Evolutionary conservation across 2,797 vertebrate genomes (phyloP).

Genomic region (Enteromius treurensis): DNA sequence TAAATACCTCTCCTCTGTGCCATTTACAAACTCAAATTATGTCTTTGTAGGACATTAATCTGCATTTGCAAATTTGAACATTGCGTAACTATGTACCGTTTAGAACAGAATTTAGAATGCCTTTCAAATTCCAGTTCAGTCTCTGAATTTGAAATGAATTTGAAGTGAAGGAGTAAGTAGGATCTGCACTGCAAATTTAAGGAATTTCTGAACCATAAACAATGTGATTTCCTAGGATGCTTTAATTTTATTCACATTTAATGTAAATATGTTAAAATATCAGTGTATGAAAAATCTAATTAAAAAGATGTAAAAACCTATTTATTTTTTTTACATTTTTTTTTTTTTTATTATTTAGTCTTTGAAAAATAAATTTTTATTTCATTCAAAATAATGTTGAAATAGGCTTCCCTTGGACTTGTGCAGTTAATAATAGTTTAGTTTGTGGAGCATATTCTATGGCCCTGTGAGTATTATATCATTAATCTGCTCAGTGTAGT

Average conservation of each 20-base stretch:
- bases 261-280: neutral
- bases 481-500: constrained; percentile 33
- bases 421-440: constrained; percentile 16
- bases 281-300: neutral
- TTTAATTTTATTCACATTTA: neutral
- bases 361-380: neutral
- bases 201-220: neutral
- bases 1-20: constrained; percentile 39
- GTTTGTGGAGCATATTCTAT: neutral
- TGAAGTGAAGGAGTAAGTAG: no score
- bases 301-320: neutral
- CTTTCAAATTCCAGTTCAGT: neutral
- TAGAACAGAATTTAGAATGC: neutral
- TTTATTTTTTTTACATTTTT: no score
- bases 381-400: constrained; percentile 44
- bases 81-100: neutral
- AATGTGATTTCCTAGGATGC: neutral
- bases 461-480: constrained; percentile 29
- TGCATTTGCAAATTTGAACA: neutral
- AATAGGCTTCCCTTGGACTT: neutral
- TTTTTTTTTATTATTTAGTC: neutral
- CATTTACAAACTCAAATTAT: constrained; percentile 35
- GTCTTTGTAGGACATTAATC: constrained; percentile 6
- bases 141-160: neutral
- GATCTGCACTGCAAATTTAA: neutral